A percentile compares a stretch with the other conserved stretches of the same genome.
phyloP scores from a whole-genome alignment of 2,888 invertebrate species.

The Conistra vaccinii region DNA sequence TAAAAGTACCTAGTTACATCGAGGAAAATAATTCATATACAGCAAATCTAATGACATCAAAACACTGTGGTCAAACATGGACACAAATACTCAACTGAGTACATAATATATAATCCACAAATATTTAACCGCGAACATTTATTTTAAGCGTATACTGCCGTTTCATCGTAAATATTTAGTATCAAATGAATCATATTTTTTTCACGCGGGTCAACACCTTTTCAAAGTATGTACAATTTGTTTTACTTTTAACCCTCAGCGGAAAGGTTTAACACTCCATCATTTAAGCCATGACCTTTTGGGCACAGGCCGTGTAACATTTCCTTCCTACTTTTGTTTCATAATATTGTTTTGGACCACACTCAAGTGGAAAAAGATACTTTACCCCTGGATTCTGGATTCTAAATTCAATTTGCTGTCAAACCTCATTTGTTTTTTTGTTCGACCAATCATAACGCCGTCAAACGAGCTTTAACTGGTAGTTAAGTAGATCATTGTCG shows the following conservation, averaged over 20 bases:
- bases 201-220: slow-evolving; percentile 33
- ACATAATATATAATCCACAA: slow-evolving; percentile 2
- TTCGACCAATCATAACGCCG: too few relatives aligned
- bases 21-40: neutral
- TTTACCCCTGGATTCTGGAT: slow-evolving; percentile 3
- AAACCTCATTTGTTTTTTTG: slow-evolving; percentile 2
- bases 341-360: slow-evolving; percentile 11
- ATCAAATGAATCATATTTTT: slow-evolving; percentile 51
- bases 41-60: neutral
- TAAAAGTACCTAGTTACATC: neutral
- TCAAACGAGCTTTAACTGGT: neutral
- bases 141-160: neutral
- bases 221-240: slow-evolving; percentile 46
- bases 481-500: slow-evolving; percentile 5
- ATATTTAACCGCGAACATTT: neutral
- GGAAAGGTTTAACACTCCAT: slow-evolving; percentile 50
- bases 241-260: slow-evolving; percentile 29
- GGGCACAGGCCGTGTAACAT: slow-evolving; percentile 19
- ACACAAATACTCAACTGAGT: slow-evolving; percentile 1
- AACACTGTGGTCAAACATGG: neutral
- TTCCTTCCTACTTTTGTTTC: slow-evolving; percentile 26
- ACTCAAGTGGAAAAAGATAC: neutral
- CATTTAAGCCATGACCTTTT: slow-evolving; percentile 48
- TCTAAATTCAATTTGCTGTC: slow-evolving; percentile 13
- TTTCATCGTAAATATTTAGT: slow-evolving; percentile 44